Percentiles rank a stretch among this genome's conserved stretches.
Evolutionary conservation across 2,888 invertebrate species (phyloP).

Genomic region (Dastarcus helophoroides): DNA sequence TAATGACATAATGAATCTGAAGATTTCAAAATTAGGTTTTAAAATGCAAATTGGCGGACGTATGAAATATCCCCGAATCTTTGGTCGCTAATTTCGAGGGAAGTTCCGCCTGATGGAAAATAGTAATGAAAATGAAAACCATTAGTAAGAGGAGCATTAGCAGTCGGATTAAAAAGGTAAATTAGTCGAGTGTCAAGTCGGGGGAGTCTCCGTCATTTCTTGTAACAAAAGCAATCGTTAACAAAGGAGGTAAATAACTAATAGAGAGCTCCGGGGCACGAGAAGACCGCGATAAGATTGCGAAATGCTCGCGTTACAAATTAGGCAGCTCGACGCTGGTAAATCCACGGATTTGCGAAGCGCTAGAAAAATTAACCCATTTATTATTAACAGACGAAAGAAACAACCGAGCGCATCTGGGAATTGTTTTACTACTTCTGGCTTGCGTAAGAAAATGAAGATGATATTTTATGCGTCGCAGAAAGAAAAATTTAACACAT

Average conservation of each 20-base stretch:
- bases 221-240: slow-evolving; percentile 20
- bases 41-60: no score
- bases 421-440: slow-evolving; percentile 31
- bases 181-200: no score
- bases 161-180: no score
- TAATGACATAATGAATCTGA: no score
- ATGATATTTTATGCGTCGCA: no score
- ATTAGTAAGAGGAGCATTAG: no score
- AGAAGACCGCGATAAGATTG: slow-evolving; percentile 27
- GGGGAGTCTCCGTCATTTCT: slow-evolving; percentile 23
- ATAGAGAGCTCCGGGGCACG: slow-evolving; percentile 20
- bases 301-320: slow-evolving; percentile 33
- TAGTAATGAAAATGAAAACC: no score
- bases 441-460: slow-evolving; percentile 9
- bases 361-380: slow-evolving; percentile 37
- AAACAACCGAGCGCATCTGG: slow-evolving; percentile 27
- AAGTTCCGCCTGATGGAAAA: no score
- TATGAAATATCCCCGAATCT: no score
- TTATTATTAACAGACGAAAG: slow-evolving; percentile 35
- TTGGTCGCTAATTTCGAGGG: no score
- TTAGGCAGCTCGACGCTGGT: slow-evolving; percentile 29
- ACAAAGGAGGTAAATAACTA: slow-evolving; percentile 25
- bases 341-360: slow-evolving; percentile 31
- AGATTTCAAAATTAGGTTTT: no score
- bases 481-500: no score